These are phyloP conservation scores for Etheostoma spectabile DNA, from an alignment of 2,113 vertebrate genomes.

Conservation along the genomic window DNA sequence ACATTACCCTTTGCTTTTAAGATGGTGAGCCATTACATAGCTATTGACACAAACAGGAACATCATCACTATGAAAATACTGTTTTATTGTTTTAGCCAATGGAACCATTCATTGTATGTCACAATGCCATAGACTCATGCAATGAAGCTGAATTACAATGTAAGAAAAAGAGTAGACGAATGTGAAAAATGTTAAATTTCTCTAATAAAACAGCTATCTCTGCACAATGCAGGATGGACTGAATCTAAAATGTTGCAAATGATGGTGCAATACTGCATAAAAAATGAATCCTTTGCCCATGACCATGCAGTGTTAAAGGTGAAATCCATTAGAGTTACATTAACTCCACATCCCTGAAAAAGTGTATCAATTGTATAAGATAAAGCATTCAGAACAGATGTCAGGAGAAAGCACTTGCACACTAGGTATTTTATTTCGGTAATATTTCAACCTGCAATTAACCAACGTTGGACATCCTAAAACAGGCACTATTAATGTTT, in stretches of 20 bases:
- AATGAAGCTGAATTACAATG: not conserved
- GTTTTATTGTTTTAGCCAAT: not conserved
- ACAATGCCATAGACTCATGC: not conserved
- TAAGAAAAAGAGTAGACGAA: not conserved
- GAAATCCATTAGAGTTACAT: not conserved
- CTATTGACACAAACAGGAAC: not conserved
- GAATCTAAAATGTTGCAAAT: not conserved
- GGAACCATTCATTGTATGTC: not conserved
- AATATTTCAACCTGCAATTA: not conserved
- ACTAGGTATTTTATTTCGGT: not conserved
- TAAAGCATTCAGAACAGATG: not conserved
- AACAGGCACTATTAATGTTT: too few species aligned
- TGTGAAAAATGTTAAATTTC: not conserved
- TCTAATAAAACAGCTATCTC: not conserved
- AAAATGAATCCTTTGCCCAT: not conserved
- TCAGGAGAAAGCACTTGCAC: not conserved
- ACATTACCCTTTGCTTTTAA: conserved; percentile 10
- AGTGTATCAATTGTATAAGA: conserved; percentile 16
- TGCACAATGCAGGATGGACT: not conserved
- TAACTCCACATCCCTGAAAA: conserved; percentile 13
- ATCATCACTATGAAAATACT: not conserved
- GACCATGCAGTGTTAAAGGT: not conserved
- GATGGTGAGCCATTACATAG: not conserved
- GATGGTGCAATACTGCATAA: not conserved
- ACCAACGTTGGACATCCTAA: not conserved